These are phyloP conservation scores for Channa argus DNA, from an alignment of 2,113 vertebrate species.

Conservation along the genomic window DNA sequence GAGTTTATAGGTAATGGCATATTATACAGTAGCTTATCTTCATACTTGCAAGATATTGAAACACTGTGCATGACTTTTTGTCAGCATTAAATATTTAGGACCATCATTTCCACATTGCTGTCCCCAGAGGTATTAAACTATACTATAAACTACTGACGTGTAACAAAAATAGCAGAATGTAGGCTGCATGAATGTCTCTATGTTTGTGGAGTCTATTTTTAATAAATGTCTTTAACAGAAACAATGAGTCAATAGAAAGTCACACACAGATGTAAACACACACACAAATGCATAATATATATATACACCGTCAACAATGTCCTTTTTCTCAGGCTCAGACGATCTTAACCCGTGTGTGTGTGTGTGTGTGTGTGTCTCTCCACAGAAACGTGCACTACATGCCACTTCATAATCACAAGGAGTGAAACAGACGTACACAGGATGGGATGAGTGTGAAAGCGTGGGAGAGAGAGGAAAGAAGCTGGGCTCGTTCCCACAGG, in stretches of 20 bases:
- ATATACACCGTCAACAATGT: no score
- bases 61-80: not conserved
- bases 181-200: no score
- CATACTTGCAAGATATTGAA: not conserved
- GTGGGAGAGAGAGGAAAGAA: conserved; percentile 76
- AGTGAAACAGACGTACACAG: conserved; percentile 65
- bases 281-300: conserved; percentile 14
- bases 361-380: conserved; percentile 74
- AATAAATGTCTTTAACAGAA: not conserved
- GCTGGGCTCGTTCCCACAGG: conserved; percentile 75
- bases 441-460: conserved; percentile 77
- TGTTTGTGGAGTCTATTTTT: not conserved
- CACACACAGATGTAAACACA: not conserved
- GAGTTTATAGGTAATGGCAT: no score
- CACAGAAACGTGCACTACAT: conserved; percentile 56
- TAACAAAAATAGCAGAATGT: no score
- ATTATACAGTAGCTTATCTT: no score
- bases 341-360: conserved; percentile 66
- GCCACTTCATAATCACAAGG: conserved; percentile 60
- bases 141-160: not conserved
- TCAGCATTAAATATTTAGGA: not conserved
- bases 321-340: conserved; percentile 72
- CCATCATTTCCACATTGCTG: not conserved
- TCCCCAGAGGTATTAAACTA: not conserved
- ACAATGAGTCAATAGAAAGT: not conserved